These are phyloP conservation scores for Melanogrammus aeglefinus DNA, from an alignment of 2,797 vertebrate genomes.

Conservation along the genomic window DNA sequence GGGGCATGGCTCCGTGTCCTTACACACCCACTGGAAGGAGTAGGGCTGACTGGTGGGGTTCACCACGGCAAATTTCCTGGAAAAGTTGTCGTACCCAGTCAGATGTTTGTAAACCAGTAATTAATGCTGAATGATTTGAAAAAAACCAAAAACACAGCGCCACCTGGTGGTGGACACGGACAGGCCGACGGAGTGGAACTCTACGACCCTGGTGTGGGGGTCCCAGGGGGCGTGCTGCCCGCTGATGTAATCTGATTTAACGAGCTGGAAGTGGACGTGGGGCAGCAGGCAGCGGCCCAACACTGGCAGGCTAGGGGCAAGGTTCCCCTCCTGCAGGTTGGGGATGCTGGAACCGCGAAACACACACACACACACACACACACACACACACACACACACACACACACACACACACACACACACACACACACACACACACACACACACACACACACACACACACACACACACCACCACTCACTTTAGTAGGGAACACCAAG, in stretches of 20 bases:
- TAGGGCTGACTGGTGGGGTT: constrained; percentile 83
- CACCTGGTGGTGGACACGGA: constrained; percentile 69
- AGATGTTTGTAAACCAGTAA: background rate
- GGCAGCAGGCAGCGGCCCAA: constrained; percentile 75
- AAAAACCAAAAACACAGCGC: background rate
- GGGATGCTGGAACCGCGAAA: constrained; percentile 72
- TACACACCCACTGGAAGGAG: constrained; percentile 81
- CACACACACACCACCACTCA: constrained; percentile 1
- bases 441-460: background rate
- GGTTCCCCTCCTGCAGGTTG: constrained; percentile 68
- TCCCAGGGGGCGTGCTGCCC: constrained; percentile 51
- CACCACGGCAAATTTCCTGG: constrained; percentile 79
- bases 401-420: too few species aligned
- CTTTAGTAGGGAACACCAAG: too few species aligned
- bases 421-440: too few species aligned
- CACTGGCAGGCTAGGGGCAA: constrained; percentile 63
- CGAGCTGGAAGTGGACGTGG: constrained; percentile 77
- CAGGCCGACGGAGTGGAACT: constrained; percentile 77
- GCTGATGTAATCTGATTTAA: constrained; percentile 79
- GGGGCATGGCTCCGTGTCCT: constrained; percentile 60
- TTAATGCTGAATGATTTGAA: background rate
- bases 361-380: constrained; percentile 10
- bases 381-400: background rate
- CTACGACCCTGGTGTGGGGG: constrained; percentile 74
- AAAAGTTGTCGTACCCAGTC: background rate